These are phyloP conservation scores for Peromyscus maniculatus DNA, from an alignment of 2,113 vertebrate genomes.

Conservation along the genomic window DNA sequence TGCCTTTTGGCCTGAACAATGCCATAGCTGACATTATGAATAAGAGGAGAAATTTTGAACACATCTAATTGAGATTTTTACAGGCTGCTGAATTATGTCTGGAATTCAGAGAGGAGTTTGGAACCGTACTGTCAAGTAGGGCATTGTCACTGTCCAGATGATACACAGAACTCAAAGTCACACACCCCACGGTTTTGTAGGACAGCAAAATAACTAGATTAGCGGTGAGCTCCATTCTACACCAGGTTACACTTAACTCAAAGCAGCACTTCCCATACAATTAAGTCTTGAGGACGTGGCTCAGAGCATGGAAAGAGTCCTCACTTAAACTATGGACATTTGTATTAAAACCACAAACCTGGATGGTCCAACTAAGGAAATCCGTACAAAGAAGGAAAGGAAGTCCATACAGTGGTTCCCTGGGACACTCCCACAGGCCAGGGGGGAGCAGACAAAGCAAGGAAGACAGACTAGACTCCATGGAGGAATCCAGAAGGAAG, in stretches of 20 bases:
- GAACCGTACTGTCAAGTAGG: background rate
- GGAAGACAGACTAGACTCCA: background rate
- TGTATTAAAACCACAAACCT: conserved; percentile 4
- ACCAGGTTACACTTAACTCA: background rate
- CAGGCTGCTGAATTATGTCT: background rate
- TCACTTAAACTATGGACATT: background rate
- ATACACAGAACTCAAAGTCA: no score
- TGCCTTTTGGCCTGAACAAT: background rate
- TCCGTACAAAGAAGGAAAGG: background rate
- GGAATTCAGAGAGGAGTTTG: background rate
- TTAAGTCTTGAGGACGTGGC: background rate
- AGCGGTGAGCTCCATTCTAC: background rate
- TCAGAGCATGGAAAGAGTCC: background rate
- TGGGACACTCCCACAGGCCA: background rate
- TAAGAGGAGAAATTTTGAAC: background rate
- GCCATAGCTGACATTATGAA: background rate
- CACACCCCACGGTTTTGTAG: background rate
- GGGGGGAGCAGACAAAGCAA: background rate
- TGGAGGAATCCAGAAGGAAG: background rate
- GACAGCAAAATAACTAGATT: background rate
- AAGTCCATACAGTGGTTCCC: background rate
- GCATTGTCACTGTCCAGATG: background rate
- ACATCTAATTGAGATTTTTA: background rate
- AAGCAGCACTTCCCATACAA: background rate
- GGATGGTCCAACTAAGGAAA: background rate